phyloP scores from a whole-genome alignment of 2,888 invertebrate species.

The Amiota communis region DNA sequence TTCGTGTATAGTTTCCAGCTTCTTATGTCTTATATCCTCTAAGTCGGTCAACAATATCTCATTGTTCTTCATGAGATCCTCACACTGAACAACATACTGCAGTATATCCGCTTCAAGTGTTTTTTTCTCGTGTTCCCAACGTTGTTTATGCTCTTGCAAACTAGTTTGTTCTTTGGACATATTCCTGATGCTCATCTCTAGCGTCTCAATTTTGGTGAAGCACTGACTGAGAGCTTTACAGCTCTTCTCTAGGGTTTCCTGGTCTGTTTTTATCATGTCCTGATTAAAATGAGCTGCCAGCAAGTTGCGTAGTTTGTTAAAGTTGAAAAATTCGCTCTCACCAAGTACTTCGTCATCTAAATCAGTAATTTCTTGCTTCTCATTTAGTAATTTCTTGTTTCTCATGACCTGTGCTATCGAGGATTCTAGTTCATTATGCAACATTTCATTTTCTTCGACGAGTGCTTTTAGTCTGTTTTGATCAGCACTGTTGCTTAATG shows the following conservation, averaged over 20 bases:
- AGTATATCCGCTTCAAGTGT: slow-evolving; percentile 73
- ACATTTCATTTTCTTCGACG: slow-evolving; percentile 56
- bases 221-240: slow-evolving; percentile 77
- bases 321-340: slow-evolving; percentile 45
- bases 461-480: slow-evolving; percentile 59
- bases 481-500: slow-evolving; percentile 52
- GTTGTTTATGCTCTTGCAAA: slow-evolving; percentile 73
- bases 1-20: slow-evolving; percentile 82
- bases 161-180: slow-evolving; percentile 75
- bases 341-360: slow-evolving; percentile 61
- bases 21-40: slow-evolving; percentile 76
- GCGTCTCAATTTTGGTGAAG: slow-evolving; percentile 72
- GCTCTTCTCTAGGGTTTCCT: slow-evolving; percentile 60
- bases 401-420: slow-evolving; percentile 60
- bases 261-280: slow-evolving; percentile 45
- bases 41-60: slow-evolving; percentile 81
- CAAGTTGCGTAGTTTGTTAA: slow-evolving; percentile 57
- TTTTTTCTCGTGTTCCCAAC: slow-evolving; percentile 76
- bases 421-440: slow-evolving; percentile 59
- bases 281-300: slow-evolving; percentile 55
- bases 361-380: slow-evolving; percentile 69
- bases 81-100: slow-evolving; percentile 77
- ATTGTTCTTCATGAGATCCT: slow-evolving; percentile 81
- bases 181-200: slow-evolving; percentile 77
- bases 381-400: slow-evolving; percentile 63